Evolutionary conservation across 2,797 vertebrate species (phyloP).

Genomic region (Molossus alvarezi): DNA sequence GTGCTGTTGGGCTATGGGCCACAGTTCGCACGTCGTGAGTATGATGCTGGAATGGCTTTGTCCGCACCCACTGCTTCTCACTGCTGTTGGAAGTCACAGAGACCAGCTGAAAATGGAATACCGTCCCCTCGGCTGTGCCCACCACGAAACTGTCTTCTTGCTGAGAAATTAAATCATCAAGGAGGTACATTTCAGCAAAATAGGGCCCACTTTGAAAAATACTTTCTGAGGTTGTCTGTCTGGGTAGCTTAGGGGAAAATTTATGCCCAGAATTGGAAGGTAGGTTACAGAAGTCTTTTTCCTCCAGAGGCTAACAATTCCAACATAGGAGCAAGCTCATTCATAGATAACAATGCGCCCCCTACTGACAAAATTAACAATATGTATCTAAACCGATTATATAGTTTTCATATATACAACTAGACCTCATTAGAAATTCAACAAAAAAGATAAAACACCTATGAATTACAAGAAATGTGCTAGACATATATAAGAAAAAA

Average conservation of each 20-base stretch:
- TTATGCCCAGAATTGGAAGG: neutral
- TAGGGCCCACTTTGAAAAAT: slow-evolving; percentile 35
- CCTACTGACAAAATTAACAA: slow-evolving; percentile 49
- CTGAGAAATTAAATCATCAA: slow-evolving; percentile 83
- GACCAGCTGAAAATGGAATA: slow-evolving; percentile 96
- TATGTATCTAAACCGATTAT: neutral
- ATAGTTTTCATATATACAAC: neutral
- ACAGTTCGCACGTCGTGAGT: slow-evolving; percentile 95
- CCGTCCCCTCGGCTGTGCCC: slow-evolving; percentile 95
- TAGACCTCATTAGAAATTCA: neutral
- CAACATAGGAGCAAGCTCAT: neutral
- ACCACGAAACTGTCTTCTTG: slow-evolving; percentile 95
- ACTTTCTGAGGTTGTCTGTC: slow-evolving; percentile 32
- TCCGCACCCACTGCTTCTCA: slow-evolving; percentile 94
- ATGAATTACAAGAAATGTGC: neutral
- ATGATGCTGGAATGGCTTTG: slow-evolving; percentile 96
- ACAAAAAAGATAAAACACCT: slow-evolving; percentile 19
- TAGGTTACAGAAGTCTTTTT: neutral
- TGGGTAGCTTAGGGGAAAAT: slow-evolving; percentile 20
- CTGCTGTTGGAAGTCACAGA: slow-evolving; percentile 87
- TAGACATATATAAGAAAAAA: neutral
- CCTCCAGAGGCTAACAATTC: slow-evolving; percentile 20
- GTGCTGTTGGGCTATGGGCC: slow-evolving; percentile 91
- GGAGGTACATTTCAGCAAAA: slow-evolving; percentile 71
- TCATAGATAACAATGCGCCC: neutral